These are phyloP conservation scores for Acronicta aceris DNA, from an alignment of 2,888 invertebrate genomes.

Conservation along the genomic window DNA sequence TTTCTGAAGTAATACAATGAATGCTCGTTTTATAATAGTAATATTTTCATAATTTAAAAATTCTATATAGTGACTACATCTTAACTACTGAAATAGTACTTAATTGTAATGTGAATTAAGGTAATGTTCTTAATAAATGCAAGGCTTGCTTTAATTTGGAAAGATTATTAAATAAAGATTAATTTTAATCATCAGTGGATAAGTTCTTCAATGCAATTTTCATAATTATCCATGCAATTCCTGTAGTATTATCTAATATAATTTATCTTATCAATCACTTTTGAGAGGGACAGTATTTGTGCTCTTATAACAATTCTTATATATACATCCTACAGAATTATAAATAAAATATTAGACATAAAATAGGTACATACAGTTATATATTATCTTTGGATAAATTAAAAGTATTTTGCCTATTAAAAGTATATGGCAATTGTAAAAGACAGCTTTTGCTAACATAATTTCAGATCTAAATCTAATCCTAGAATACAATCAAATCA, in stretches of 20 bases:
- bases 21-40: too few species aligned
- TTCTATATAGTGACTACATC: constrained; percentile 1
- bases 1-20: background rate
- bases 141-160: background rate
- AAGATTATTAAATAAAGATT: too few species aligned
- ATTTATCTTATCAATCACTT: constrained; percentile 39
- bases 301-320: constrained; percentile 28
- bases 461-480: constrained; percentile 37
- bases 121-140: background rate
- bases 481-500: constrained; percentile 14
- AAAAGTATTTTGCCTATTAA: constrained; percentile 21
- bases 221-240: too few species aligned
- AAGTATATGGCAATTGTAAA: constrained; percentile 8
- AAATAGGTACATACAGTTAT: constrained; percentile 18
- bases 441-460: constrained; percentile 9
- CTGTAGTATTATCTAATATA: constrained; percentile 3
- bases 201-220: too few species aligned
- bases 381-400: constrained; percentile 43
- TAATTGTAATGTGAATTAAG: background rate
- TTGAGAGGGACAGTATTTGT: constrained; percentile 43
- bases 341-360: constrained; percentile 25
- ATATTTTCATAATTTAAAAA: background rate
- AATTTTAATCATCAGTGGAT: background rate
- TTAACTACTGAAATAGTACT: background rate
- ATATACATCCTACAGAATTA: constrained; percentile 14